Percentiles rank a stretch among this genome's conserved stretches.
Conservation (phyloP, 2,888 invertebrate species). For the Pedicia rivosa region DNA sequence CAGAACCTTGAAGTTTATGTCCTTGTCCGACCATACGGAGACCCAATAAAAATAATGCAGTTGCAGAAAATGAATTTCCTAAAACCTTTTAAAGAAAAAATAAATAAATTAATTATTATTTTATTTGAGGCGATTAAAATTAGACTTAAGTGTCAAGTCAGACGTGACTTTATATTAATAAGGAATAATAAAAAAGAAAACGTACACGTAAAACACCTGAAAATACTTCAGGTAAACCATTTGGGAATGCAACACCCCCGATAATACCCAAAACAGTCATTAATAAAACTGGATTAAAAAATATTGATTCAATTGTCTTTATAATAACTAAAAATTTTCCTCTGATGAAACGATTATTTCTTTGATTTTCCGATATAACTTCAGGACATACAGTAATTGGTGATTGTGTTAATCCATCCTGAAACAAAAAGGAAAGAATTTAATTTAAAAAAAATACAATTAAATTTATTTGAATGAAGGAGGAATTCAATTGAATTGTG, state of each 20-base stretch:
- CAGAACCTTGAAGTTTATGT: conserved; percentile 57
- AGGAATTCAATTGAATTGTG: no score
- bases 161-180: background rate
- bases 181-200: conserved; percentile 36
- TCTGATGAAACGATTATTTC: conserved; percentile 11
- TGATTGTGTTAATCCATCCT: no score
- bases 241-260: conserved; percentile 67
- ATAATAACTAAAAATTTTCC: conserved; percentile 21
- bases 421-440: background rate
- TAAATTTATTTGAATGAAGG: background rate
- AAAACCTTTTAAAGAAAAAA: conserved; percentile 45
- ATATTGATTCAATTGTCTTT: conserved; percentile 50
- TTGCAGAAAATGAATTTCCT: conserved; percentile 79
- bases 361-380: no score
- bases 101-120: conserved; percentile 4
- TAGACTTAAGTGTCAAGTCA: no score
- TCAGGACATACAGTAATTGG: no score
- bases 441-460: background rate
- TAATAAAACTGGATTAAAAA: conserved; percentile 75
- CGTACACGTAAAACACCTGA: conserved; percentile 57
- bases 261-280: conserved; percentile 86
- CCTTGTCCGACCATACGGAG: conserved; percentile 86
- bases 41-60: conserved; percentile 80
- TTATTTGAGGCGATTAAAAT: conserved; percentile 2
- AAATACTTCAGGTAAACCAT: conserved; percentile 58